Conservation (phyloP, 2,113 vertebrate genomes). For the Elaphurus davidianus region DNA sequence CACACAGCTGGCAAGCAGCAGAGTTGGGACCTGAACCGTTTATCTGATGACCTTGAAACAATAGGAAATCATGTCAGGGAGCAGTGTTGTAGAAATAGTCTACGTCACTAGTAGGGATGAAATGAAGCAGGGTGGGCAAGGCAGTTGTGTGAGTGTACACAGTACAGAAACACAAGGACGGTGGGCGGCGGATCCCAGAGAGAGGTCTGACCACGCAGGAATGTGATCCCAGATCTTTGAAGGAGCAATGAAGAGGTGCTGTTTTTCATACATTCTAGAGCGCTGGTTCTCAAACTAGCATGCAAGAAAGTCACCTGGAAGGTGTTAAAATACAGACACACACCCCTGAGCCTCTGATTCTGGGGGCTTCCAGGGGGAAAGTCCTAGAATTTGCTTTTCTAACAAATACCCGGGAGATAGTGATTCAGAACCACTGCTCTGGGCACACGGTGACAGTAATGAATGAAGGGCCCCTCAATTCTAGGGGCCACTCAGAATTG, state of each 20-base stretch:
- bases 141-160: neutral
- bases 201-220: too few species aligned
- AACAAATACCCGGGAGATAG: neutral
- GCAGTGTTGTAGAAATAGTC: neutral
- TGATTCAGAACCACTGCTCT: neutral
- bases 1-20: neutral
- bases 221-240: fast-evolving
- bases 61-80: neutral
- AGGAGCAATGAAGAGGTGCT: neutral
- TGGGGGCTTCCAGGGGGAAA: neutral
- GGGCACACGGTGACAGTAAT: neutral
- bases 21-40: neutral
- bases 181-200: too few species aligned
- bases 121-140: neutral
- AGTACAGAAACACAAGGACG: neutral
- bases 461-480: neutral
- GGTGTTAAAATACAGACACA: neutral
- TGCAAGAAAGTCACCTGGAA: neutral
- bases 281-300: neutral
- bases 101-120: neutral
- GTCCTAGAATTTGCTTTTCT: neutral
- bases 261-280: neutral
- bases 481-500: neutral
- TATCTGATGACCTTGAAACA: neutral
- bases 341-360: neutral